These are phyloP conservation scores for Neolamprologus longior DNA, from an alignment of 2,113 vertebrate genomes.

Conservation along the genomic window DNA sequence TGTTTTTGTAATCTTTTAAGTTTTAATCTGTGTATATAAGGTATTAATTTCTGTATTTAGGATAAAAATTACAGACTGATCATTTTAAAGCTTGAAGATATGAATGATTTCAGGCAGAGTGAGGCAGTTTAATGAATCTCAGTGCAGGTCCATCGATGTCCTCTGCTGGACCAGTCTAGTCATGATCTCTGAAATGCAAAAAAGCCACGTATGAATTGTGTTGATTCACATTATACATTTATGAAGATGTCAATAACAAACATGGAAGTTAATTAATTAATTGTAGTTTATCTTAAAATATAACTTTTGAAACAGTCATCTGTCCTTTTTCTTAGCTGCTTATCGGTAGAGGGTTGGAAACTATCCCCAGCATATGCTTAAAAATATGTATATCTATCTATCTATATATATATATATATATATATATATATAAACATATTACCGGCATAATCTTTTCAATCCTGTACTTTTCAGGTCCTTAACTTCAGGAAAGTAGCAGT, in stretches of 20 bases:
- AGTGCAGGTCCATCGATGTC: background rate
- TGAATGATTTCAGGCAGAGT: background rate
- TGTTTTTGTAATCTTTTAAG: background rate
- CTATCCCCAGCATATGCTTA: background rate
- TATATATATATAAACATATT: background rate
- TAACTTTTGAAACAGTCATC: background rate
- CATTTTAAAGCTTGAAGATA: background rate
- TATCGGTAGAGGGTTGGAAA: background rate
- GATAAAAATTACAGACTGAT: background rate
- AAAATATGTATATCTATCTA: background rate
- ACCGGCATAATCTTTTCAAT: background rate
- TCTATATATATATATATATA: background rate
- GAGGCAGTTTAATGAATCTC: background rate
- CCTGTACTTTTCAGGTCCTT: background rate
- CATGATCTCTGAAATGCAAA: background rate
- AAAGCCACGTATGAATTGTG: background rate
- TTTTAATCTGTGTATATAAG: background rate
- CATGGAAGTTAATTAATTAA: background rate
- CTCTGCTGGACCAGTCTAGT: constrained; percentile 17
- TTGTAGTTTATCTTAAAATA: background rate
- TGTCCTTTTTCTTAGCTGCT: background rate
- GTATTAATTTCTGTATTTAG: background rate
- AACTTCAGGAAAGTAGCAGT: background rate
- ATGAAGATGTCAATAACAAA: background rate
- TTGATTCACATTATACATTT: background rate